Conservation (phyloP, 2,113 vertebrate genomes). For the Cryptotis parvus region DNA sequence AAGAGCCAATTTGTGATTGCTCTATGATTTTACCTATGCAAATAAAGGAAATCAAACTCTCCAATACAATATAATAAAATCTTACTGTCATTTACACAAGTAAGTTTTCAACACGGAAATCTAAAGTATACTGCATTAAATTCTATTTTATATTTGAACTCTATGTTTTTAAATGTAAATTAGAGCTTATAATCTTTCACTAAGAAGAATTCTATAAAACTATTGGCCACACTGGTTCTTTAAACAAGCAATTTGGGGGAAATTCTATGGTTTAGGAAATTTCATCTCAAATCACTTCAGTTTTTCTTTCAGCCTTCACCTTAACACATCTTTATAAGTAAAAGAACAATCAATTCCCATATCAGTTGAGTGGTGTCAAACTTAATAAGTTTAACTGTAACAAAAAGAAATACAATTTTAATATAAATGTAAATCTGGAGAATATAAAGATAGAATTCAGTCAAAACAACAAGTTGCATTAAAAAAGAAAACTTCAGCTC, state of each 20-base stretch:
- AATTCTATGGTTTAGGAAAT: constrained; percentile 1
- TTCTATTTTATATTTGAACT: too few relatives aligned
- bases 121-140: too few relatives aligned
- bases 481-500: constrained; percentile 85
- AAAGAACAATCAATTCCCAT: constrained; percentile 21
- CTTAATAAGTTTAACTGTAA: background rate
- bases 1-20: too few relatives aligned
- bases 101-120: too few relatives aligned
- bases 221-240: background rate
- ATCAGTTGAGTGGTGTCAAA: background rate
- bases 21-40: too few relatives aligned
- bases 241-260: background rate
- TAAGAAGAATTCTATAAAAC: background rate
- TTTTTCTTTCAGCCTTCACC: background rate
- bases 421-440: constrained; percentile 78
- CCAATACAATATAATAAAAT: too few relatives aligned
- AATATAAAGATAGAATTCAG: constrained; percentile 83
- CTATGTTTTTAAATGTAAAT: constrained; percentile 27
- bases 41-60: too few relatives aligned
- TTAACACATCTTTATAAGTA: constrained; percentile 26
- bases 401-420: constrained; percentile 52
- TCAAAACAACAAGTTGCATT: constrained; percentile 86
- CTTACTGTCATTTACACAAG: too few relatives aligned
- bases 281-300: background rate
- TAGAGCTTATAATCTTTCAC: constrained; percentile 23